Base-by-base conservation (phyloP, 2,113 vertebrate species). In the Clupea harengus region DNA sequence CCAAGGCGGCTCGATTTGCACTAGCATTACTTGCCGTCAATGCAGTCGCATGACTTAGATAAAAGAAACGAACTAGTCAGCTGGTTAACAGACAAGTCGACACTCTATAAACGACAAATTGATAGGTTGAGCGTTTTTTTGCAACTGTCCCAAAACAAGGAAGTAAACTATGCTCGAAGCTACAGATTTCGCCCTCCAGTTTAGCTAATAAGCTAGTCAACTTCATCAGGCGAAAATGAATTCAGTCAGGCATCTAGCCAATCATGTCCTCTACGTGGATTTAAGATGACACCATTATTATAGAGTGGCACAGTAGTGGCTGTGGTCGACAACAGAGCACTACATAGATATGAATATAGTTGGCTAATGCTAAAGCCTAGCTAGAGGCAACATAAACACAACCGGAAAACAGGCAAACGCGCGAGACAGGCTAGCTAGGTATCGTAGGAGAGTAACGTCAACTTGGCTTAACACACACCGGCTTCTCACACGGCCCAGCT, bases 31-130 rank as follows among this genome's bases (percentile, higher is more conserved):
- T 32, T 75, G 3, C 67, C 2, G 28, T 75, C 67, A 75, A 28
- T 75, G 67, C 67, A 32, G 67, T 75, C 67, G 67, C 67, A 75
- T 75, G 67, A 75, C 67, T 75, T 32, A n/a, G n/a, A n/a, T n/a
- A n/a, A n/a, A n/a, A n/a, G n/a, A n/a, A n/a, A n/a, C n/a, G n/a
- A n/a, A n/a, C n/a, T n/a, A n/a, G 67, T 13, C 54, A 57, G 54
- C 18, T 57, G 18, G 18, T n/a, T 4, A 3, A 13, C n/a, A 15
- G n/a, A 32, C n/a, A 13, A 32, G 10, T 13, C 32, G 64, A 11
- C 32, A 7, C 4, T 72, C 9, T 22, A 6, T 10, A 2, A n/a
- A n/a, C n/a, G n/a, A n/a, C 8, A 11, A 5, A 22, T 22, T 64
- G 64, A 54, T 49, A 49, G 9, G 9, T 18, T 54, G 2, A 17